Evolutionary conservation across 2,888 invertebrate genomes (phyloP), one percentile per base, ranked within the genome.

Genomic region (Branchipolynoe longqiensis): DNA sequence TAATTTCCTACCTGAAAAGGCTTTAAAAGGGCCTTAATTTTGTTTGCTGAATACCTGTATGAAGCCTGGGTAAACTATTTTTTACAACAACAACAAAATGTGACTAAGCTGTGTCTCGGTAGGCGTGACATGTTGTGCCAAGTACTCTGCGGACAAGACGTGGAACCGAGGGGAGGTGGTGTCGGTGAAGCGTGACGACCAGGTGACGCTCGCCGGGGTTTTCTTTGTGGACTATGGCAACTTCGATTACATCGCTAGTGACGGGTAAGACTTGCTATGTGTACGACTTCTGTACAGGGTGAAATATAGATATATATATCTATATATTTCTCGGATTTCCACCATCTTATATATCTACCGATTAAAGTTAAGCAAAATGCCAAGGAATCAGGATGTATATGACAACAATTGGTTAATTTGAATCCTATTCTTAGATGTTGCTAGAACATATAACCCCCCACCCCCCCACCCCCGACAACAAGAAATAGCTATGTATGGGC

Each of bases 161-260:
- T 82, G 82, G 82, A 58, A 82, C 38, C 54, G 82, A 12, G 82
- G 82, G 12, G 82, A 56, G 33, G 33, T 82, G 12, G 12, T 82
- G 22, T 4, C 82, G 1, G 58, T 82, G 4, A 58, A 82, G 33
- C 25, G 54, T 25, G 22, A 6, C 0, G n/a, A 36, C 3, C 12
- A 31, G 3, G 2, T 22, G 14, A 54, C 82, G 1, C 22, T 58
- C 4, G 82, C 58, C 8, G 82, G 54, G 6, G 58, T 82, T 28
- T 33, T 82, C 3, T 82, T 82, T 31, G 58, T 82, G 8, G 82
- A 82, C 82, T 82, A 82, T 22, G 82, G 82, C 8, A 28, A 33
- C 0, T 69, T 69, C 22, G 36, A 69, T 18, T 38, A 22, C 36
- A 69, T 36, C 69, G 38, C 22, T 38, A 69, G 69, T 14, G 69